A percentile compares a stretch with the other conserved stretches of the same genome.
These are phyloP conservation scores for Ahaetulla prasina DNA, from an alignment of 2,113 vertebrate species.

Conservation along the genomic window DNA sequence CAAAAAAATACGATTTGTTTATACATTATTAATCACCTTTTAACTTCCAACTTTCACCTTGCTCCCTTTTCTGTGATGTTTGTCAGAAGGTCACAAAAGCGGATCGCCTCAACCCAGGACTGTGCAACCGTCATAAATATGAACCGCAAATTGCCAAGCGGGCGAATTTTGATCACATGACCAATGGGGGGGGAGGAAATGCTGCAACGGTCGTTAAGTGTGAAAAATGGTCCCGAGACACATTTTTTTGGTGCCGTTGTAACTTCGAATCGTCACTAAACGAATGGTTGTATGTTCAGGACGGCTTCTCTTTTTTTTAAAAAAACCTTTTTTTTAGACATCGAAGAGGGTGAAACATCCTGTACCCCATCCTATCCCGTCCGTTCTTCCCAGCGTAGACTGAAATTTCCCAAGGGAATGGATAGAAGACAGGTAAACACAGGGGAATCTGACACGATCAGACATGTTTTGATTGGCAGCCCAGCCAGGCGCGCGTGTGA, in stretches of 20 bases:
- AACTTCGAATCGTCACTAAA: too few relatives aligned
- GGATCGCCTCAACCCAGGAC: too few relatives aligned
- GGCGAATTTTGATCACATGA: background rate
- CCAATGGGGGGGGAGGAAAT: too few relatives aligned
- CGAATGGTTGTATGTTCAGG: background rate
- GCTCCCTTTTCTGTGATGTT: too few relatives aligned
- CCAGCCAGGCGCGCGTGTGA: background rate
- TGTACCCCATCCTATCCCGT: too few relatives aligned
- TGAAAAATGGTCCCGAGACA: background rate
- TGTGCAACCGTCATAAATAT: too few relatives aligned
- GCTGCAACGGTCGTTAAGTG: background rate
- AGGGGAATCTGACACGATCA: background rate
- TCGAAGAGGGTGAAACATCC: background rate
- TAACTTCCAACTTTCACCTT: too few relatives aligned
- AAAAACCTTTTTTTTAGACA: background rate
- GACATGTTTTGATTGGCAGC: background rate
- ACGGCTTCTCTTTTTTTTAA: too few relatives aligned
- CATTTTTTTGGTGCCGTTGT: background rate
- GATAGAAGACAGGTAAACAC: background rate
- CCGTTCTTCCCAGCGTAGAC: background rate
- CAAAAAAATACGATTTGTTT: too few relatives aligned
- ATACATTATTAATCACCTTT: too few relatives aligned
- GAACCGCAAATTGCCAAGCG: too few relatives aligned
- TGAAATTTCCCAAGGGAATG: slow-evolving; percentile 17
- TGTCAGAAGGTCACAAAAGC: too few relatives aligned